Conservation (phyloP, 23 tunicate genomes). For the Corella eumyota region DNA sequence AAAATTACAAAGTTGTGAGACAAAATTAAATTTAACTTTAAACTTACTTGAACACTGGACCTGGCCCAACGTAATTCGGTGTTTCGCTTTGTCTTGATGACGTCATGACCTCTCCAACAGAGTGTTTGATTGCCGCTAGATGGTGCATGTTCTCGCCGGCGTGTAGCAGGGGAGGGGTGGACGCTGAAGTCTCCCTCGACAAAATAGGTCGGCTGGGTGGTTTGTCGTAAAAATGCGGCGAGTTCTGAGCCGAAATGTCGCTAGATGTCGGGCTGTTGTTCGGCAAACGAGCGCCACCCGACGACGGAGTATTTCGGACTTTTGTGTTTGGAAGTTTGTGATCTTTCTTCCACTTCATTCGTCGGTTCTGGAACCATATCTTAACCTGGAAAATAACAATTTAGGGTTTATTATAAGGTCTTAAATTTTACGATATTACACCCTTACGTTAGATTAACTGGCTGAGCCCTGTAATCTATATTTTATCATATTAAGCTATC, state of each 20-base stretch:
- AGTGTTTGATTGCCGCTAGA: conserved; percentile 21
- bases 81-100: too few relatives aligned
- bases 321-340: conserved; percentile 88
- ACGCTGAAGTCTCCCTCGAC: conserved; percentile 8
- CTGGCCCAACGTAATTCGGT: neutral
- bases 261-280: conserved; percentile 8
- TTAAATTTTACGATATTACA: too few relatives aligned
- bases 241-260: neutral
- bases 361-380: conserved; percentile 93
- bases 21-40: neutral
- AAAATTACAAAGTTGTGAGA: too few relatives aligned
- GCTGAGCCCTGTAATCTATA: too few relatives aligned
- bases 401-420: too few relatives aligned
- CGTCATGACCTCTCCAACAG: too few relatives aligned
- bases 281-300: conserved; percentile 19
- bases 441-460: too few relatives aligned
- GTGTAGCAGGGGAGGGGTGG: conserved; percentile 29
- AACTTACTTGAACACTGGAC: conserved; percentile 30
- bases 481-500: too few relatives aligned
- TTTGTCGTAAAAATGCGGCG: conserved; percentile 42
- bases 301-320: conserved; percentile 42
- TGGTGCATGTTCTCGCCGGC: conserved; percentile 13
- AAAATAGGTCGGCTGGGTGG: conserved; percentile 11
- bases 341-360: conserved; percentile 98
- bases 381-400: conserved; percentile 39